phyloP scores from a whole-genome alignment of 2,113 vertebrate genomes.

The Ictalurus furcatus region DNA sequence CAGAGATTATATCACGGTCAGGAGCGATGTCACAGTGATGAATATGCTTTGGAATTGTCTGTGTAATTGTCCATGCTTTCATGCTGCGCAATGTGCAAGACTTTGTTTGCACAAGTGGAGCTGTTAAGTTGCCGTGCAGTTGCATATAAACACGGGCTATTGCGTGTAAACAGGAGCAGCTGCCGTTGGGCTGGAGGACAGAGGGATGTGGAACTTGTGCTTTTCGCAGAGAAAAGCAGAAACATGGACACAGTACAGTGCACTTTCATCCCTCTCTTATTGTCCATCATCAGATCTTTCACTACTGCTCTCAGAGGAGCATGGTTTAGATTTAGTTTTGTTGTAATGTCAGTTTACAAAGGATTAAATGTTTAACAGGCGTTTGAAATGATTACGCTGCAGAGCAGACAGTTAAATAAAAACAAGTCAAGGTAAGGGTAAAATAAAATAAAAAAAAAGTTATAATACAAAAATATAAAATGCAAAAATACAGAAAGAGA shows the following conservation, averaged over 20 bases:
- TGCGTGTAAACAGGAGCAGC: conserved; percentile 45
- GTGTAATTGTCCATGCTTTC: conserved; percentile 25
- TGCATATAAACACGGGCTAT: conserved; percentile 39
- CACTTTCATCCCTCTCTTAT: neutral
- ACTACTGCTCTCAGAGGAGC: neutral
- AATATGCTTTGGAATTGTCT: conserved; percentile 14
- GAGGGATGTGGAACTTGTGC: neutral
- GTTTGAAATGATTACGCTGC: neutral
- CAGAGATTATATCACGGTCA: conserved; percentile 17
- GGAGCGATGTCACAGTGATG: conserved; percentile 9
- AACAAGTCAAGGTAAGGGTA: neutral
- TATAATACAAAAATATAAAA: neutral
- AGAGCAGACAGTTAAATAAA: neutral
- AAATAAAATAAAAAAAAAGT: neutral
- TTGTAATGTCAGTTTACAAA: neutral
- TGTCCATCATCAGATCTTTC: neutral
- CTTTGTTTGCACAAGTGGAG: conserved; percentile 31
- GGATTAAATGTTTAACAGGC: neutral
- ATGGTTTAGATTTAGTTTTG: neutral
- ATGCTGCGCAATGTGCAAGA: conserved; percentile 19
- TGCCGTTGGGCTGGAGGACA: conserved; percentile 15
- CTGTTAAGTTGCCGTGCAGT: conserved; percentile 24
- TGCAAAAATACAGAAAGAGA: neutral
- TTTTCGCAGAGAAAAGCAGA: neutral
- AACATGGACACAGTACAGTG: neutral